Percentiles rank a stretch among this genome's conserved stretches.
Conservation (phyloP, 1,140 invertebrate genomes). For the Drosophila mauritiana region DNA sequence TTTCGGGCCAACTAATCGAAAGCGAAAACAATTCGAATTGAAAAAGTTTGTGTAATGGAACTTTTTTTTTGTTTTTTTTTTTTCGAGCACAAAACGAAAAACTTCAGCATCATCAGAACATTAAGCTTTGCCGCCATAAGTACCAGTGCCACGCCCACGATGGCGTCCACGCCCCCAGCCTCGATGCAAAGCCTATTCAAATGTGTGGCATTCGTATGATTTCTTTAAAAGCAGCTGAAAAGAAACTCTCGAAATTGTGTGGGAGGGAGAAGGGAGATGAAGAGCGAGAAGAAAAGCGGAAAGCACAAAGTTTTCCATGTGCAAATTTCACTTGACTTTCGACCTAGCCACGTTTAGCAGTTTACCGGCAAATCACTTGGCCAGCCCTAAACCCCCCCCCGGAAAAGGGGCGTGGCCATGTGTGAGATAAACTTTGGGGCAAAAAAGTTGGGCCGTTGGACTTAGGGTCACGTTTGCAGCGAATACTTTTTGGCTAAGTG, state of each 20-base stretch:
- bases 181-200: constrained; percentile 37
- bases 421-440: constrained; percentile 27
- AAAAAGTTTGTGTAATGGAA: constrained; percentile 64
- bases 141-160: constrained; percentile 3
- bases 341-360: constrained; percentile 73
- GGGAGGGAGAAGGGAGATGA: background rate
- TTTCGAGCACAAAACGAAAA: constrained; percentile 17
- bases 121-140: constrained; percentile 14
- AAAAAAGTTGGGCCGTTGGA: constrained; percentile 58
- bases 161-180: background rate
- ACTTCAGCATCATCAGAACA: constrained; percentile 55
- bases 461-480: constrained; percentile 61
- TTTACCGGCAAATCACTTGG: constrained; percentile 77
- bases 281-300: background rate
- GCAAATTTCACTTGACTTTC: constrained; percentile 65
- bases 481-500: constrained; percentile 69
- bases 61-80: constrained; percentile 17
- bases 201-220: constrained; percentile 64
- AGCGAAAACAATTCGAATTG: constrained; percentile 71
- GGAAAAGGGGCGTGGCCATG: constrained; percentile 15
- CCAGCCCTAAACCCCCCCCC: background rate
- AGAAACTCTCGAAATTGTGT: constrained; percentile 3
- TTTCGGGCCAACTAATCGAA: constrained; percentile 56
- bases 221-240: constrained; percentile 57
- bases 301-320: constrained; percentile 58